phyloP scores from a whole-genome alignment of 2,888 invertebrate species.

The Ennomos fuscantarius region DNA sequence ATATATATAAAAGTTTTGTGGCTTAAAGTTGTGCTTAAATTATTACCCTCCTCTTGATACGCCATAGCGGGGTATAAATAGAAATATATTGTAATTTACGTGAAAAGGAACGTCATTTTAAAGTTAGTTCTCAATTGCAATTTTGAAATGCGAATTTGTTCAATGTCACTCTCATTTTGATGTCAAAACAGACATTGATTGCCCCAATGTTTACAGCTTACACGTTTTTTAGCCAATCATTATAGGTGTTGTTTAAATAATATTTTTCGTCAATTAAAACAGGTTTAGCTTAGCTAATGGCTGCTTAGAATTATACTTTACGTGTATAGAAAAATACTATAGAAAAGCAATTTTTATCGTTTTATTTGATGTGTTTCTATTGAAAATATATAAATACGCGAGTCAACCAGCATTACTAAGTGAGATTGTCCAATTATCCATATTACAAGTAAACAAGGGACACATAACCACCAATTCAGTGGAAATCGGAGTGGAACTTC shows the following conservation, averaged over 20 bases:
- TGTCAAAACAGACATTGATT: not conserved
- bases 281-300: conserved; percentile 47
- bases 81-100: not conserved
- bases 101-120: conserved; percentile 27
- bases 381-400: not conserved
- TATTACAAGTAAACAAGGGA: not conserved
- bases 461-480: conserved; percentile 2
- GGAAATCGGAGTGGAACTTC: conserved; percentile 43
- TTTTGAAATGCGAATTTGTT: not conserved
- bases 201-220: too few relatives aligned
- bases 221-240: conserved; percentile 16
- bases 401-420: not conserved
- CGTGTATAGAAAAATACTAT: conserved; percentile 53
- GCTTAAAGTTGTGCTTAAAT: conserved; percentile 1
- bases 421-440: not conserved
- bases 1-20: not conserved
- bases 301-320: conserved; percentile 57
- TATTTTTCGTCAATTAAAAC: conserved; percentile 42
- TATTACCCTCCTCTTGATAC: not conserved
- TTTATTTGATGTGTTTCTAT: conserved; percentile 14
- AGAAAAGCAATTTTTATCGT: conserved; percentile 35
- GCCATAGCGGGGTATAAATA: too few relatives aligned
- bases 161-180: conserved; percentile 9
- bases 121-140: conserved; percentile 21
- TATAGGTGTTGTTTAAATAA: not conserved